phyloP scores from a whole-genome alignment of 2,888 invertebrate genomes.

The Acrobasis repandana region DNA sequence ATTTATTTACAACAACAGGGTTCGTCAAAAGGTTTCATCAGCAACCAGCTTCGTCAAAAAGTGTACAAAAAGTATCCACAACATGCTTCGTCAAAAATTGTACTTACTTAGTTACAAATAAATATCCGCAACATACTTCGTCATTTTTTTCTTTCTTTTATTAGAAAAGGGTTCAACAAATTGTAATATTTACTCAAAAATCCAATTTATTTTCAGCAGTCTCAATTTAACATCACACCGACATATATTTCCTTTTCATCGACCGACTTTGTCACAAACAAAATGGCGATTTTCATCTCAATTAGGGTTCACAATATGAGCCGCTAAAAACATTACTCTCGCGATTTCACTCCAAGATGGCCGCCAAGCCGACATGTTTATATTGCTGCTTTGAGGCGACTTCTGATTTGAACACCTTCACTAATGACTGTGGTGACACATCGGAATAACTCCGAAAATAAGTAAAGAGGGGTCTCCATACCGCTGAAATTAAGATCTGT shows the following conservation, averaged over 20 bases:
- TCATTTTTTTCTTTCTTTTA: too few species aligned
- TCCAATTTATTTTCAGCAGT: neutral
- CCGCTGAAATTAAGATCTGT: neutral
- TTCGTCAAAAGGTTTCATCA: too few species aligned
- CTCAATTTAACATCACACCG: neutral
- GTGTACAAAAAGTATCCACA: too few species aligned
- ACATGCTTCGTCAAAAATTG: too few species aligned
- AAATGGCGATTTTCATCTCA: conserved; percentile 14
- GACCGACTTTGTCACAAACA: conserved; percentile 3
- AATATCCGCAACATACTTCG: too few species aligned
- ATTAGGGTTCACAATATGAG: conserved; percentile 16
- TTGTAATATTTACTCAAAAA: too few species aligned
- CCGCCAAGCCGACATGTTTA: conserved; percentile 14
- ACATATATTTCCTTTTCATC: conserved; percentile 10
- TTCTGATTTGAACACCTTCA: conserved; percentile 17
- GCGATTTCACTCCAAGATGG: conserved; percentile 8
- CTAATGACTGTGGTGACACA: conserved; percentile 12
- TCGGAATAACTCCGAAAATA: conserved; percentile 7
- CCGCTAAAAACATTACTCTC: conserved; percentile 11
- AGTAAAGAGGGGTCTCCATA: neutral
- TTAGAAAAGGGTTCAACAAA: too few species aligned
- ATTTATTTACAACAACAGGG: too few species aligned
- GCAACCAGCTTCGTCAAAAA: too few species aligned
- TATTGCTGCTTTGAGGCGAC: conserved; percentile 6
- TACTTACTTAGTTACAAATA: too few species aligned